A percentile compares a stretch with the other conserved stretches of the same genome.
phyloP scores from a whole-genome alignment of 2,797 vertebrate genomes.

The Lutra lutra region DNA sequence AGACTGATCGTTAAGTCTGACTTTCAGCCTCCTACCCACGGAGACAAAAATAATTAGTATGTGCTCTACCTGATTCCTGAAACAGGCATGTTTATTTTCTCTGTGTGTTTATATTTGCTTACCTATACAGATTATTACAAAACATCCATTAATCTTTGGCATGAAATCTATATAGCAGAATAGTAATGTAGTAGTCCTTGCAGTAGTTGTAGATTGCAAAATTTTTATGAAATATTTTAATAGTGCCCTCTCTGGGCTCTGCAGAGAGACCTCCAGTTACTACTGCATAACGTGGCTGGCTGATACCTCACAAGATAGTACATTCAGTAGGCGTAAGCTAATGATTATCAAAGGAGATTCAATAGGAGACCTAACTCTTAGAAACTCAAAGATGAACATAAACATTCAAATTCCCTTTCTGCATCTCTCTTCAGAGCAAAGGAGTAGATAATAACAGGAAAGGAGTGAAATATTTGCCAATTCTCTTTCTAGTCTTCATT shows the following conservation, averaged over 20 bases:
- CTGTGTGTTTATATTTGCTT: not conserved
- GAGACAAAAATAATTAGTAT: not conserved
- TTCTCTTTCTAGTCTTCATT: conserved; percentile 8
- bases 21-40: not conserved
- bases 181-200: not conserved
- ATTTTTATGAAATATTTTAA: conserved; percentile 7
- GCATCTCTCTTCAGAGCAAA: not conserved
- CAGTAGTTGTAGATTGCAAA: not conserved
- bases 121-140: not conserved
- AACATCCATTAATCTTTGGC: not conserved
- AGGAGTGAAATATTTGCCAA: not conserved
- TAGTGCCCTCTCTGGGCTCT: not conserved
- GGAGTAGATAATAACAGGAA: not conserved
- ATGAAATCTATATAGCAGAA: not conserved
- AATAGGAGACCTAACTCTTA: not conserved
- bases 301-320: not conserved
- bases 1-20: not conserved
- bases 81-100: not conserved
- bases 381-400: not conserved
- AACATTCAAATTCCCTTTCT: not conserved
- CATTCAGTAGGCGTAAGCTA: not conserved
- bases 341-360: not conserved
- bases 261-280: not conserved
- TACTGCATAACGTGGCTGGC: not conserved
- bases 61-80: not conserved